These are phyloP conservation scores for Hypotaenidia okinawae DNA, from an alignment of 2,797 vertebrate species.

Conservation along the genomic window DNA sequence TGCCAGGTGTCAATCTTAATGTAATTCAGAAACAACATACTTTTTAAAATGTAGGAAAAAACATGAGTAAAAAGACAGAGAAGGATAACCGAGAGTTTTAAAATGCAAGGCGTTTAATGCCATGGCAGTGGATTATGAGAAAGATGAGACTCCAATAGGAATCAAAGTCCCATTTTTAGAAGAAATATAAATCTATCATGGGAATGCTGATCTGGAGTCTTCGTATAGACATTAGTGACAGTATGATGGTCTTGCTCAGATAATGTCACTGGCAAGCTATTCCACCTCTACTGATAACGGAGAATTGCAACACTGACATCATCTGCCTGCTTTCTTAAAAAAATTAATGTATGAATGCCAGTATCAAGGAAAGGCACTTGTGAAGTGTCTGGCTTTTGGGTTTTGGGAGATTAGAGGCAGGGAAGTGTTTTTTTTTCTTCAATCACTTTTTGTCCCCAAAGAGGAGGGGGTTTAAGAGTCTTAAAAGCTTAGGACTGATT, in stretches of 20 bases:
- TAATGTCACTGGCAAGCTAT: background rate
- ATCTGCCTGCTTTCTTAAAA: background rate
- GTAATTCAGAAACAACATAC: rapidly evolving
- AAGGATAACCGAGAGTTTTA: background rate
- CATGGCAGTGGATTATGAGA: background rate
- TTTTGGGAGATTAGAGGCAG: background rate
- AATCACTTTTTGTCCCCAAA: background rate
- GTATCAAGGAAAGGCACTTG: background rate
- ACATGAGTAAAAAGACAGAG: background rate
- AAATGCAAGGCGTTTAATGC: background rate
- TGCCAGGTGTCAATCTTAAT: background rate
- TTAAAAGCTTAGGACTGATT: background rate
- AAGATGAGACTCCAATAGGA: background rate
- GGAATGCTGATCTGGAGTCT: background rate
- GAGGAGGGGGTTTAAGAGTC: background rate
- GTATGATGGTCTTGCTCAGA: background rate
- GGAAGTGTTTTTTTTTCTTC: background rate
- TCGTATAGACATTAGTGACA: background rate
- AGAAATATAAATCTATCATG: background rate
- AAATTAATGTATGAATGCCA: background rate
- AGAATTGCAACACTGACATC: background rate
- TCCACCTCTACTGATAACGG: background rate
- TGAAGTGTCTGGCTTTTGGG: background rate
- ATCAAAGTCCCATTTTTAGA: background rate
- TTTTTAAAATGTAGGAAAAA: background rate